phyloP scores from a whole-genome alignment of 2,797 vertebrate species.

The Triplophysa bombifrons region DNA sequence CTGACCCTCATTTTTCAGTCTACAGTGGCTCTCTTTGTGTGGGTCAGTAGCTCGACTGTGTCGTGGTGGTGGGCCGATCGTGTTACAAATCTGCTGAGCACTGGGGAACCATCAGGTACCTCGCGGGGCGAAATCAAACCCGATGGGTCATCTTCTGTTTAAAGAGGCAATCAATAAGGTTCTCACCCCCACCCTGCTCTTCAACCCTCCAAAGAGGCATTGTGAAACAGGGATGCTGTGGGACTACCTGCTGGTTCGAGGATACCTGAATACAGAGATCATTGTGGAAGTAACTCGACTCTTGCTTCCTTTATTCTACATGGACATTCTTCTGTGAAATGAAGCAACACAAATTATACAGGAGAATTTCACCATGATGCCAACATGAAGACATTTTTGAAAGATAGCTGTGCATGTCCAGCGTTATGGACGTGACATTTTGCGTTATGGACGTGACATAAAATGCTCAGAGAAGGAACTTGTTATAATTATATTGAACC shows the following conservation, averaged over 20 bases:
- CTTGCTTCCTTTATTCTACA: constrained; percentile 28
- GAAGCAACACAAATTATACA: constrained; percentile 23
- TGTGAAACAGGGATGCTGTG: constrained; percentile 16
- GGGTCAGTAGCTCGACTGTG: constrained; percentile 32
- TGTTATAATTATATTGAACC: too few species aligned
- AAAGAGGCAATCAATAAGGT: constrained; percentile 54
- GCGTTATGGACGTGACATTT: too few species aligned
- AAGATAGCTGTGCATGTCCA: too few species aligned
- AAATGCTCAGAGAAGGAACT: too few species aligned
- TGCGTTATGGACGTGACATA: too few species aligned
- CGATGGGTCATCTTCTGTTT: constrained; percentile 42
- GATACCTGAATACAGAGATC: constrained; percentile 35
- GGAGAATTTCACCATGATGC: background rate
- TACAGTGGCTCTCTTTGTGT: constrained; percentile 53
- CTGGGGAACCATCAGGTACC: constrained; percentile 39
- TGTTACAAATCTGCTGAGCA: constrained; percentile 37
- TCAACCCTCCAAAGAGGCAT: constrained; percentile 30
- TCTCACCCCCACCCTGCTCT: constrained; percentile 53
- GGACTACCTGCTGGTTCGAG: constrained; percentile 11
- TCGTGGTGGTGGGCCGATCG: constrained; percentile 25
- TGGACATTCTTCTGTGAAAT: constrained; percentile 43
- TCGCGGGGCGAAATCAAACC: constrained; percentile 50
- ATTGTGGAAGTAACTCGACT: constrained; percentile 45
- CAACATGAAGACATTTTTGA: background rate
- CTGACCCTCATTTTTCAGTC: constrained; percentile 18